These are phyloP conservation scores for Dasysyrphus albostriatus DNA, from an alignment of 2,888 invertebrate species.

Conservation along the genomic window DNA sequence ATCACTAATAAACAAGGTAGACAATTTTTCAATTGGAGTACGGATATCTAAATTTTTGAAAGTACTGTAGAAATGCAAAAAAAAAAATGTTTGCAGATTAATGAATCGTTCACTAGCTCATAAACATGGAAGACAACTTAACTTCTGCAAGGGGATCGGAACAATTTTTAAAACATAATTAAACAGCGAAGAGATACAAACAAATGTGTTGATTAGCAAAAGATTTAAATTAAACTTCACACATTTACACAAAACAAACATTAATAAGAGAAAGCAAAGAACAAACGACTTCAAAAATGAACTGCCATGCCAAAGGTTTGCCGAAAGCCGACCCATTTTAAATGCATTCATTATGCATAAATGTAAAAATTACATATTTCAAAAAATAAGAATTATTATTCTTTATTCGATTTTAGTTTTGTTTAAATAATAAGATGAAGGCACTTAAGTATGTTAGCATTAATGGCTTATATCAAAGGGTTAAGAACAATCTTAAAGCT, in stretches of 20 bases:
- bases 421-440: conserved; percentile 39
- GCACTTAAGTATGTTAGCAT: conserved; percentile 48
- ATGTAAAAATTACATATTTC: background rate
- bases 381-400: background rate
- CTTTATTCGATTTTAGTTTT: conserved; percentile 8
- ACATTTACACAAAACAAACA: background rate
- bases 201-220: background rate
- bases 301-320: background rate
- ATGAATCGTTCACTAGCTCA: background rate
- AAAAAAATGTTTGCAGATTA: background rate
- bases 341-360: background rate
- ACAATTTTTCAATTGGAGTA: background rate
- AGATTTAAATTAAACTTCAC: background rate
- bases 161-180: background rate
- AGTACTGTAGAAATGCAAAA: background rate
- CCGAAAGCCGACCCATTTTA: background rate
- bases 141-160: background rate
- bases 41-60: background rate
- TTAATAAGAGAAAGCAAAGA: background rate
- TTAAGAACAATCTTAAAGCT: conserved; percentile 14
- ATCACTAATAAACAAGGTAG: background rate
- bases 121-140: background rate
- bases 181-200: background rate
- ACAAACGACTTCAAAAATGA: background rate
- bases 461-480: conserved; percentile 30